Base-by-base conservation (phyloP, 2,113 vertebrate species). In the Petromus typicus region DNA sequence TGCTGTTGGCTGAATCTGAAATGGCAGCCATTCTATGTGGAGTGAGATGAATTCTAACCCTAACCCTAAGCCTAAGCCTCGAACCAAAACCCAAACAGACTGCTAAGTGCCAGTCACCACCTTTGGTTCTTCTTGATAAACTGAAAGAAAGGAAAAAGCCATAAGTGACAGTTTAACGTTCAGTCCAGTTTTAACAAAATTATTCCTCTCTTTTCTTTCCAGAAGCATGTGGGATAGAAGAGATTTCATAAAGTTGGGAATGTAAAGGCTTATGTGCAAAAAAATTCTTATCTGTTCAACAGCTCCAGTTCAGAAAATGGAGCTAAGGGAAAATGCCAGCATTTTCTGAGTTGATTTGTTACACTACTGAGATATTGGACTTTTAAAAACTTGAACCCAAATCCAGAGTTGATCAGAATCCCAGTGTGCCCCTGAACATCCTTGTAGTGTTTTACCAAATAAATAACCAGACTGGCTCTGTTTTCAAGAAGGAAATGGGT, bases 81-180 rank as follows among this genome's bases (percentile, higher is more conserved):
- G 48, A 51, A 51, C 48, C 10, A 10, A 10, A 51, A 51, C 48
- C 5, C 48, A 51, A 51, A 51, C 10, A 51, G 48, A 51, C 48
- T 51, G 48, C 6, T 51, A 51, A 51, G 10, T 51, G 10, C 48
- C 48, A 51, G 10, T 51, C 48, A 7, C 48, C 48, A 51, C 48
- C 48, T 51, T 57, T 57, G 17, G 17, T 57, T 57, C 20, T 57
- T 20, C 56, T 95, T 90, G 40, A 57, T 59, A 84, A 96, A 30
- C 9, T 66, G 7, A 79, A 97, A 92, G 56, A 90, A 95, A 90
- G 37, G 75, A 89, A 32, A 96, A 96, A 92, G 5, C 43, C 59
- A 66, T 17, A 90, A 27, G 34, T 64, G 0, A 64, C 14, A 86
- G 8, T 80, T 96, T 61, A 95, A 43, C 25, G 45, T 89, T 81